These are phyloP conservation scores for Cryptotermes secundus DNA, from an alignment of 1,140 invertebrate species.

Conservation along the genomic window DNA sequence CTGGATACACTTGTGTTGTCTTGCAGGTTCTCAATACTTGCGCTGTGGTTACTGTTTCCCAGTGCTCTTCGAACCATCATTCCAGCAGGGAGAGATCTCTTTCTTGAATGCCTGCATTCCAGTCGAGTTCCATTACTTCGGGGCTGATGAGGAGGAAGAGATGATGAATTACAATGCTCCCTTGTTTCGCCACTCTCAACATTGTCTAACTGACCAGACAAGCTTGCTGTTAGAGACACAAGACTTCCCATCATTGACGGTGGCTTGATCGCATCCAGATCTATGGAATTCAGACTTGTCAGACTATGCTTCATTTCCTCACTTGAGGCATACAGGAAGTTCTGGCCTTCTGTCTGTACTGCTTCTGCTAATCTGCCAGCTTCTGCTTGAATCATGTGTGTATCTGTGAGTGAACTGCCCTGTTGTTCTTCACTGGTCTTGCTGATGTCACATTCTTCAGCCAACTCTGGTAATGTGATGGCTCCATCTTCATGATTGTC, in stretches of 20 bases:
- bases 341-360: constrained; percentile 55
- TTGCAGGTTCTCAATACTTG: constrained; percentile 62
- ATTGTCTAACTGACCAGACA: constrained; percentile 44
- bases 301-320: constrained; percentile 62
- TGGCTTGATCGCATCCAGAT: constrained; percentile 74
- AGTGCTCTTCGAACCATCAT: constrained; percentile 69
- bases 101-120: constrained; percentile 46
- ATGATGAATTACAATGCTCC: constrained; percentile 40
- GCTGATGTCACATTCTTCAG: constrained; percentile 46
- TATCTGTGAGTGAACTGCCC: constrained; percentile 56
- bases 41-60: constrained; percentile 53
- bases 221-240: constrained; percentile 60
- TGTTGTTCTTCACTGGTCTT: constrained; percentile 26
- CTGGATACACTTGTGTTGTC: constrained; percentile 54
- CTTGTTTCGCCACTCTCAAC: constrained; percentile 11
- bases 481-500: constrained; percentile 51
- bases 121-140: constrained; percentile 23
- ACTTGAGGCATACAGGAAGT: constrained; percentile 31
- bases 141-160: constrained; percentile 39
- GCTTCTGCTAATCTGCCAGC: constrained; percentile 69
- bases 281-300: constrained; percentile 52
- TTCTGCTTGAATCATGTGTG: constrained; percentile 69
- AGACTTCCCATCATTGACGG: constrained; percentile 63
- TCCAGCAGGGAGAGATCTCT: constrained; percentile 67
- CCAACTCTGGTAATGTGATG: constrained; percentile 46